Evolutionary conservation across 2,888 invertebrate species (phyloP), one percentile per base, ranked within the genome.

Genomic region (Gryllus longicercus): DNA sequence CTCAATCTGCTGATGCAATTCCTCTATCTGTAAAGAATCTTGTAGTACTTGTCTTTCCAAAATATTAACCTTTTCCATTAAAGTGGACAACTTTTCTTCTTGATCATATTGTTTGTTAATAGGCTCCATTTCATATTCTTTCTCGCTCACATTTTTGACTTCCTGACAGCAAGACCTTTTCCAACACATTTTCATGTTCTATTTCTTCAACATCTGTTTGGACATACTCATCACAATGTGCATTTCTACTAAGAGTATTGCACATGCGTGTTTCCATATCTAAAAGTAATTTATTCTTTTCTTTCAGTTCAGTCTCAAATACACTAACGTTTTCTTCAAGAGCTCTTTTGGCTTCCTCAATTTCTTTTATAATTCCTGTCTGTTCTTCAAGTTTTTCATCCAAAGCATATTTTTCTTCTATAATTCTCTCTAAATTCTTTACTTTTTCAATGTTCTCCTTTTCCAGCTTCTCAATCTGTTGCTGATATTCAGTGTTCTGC

Each of bases 401-500:
- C 5, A 38, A 38, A 38, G 38, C 5, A 5, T 38, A 38, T 38
- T 38, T 38, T 5, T 38, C 38, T 25, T 81, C 76, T 80, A 86
- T 85, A 49, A 84, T 84, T 21, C 81, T 83, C 50, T 82, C 83
- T 1, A n/a, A n/a, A n/a, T n/a, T n/a, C n/a, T n/a, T n/a, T n/a
- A n/a, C n/a, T n/a, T n/a, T n/a, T n/a, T n/a, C n/a, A n/a, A n/a
- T n/a, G n/a, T n/a, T n/a, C n/a, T n/a, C n/a, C n/a, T n/a, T n/a
- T n/a, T n/a, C n/a, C n/a, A n/a, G n/a, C n/a, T n/a, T n/a, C n/a
- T n/a, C n/a, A n/a, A n/a, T n/a, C n/a, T n/a, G n/a, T n/a, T n/a
- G n/a, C n/a, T n/a, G n/a, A n/a, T n/a, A n/a, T n/a, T n/a, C n/a
- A n/a, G n/a, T n/a, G 38, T 38, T 38, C 38, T 38, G 38, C 38